A percentile compares a stretch with the other conserved stretches of the same genome.
Evolutionary conservation across 2,113 vertebrate genomes (phyloP).

Genomic region (Rhadina sibilatrix): DNA sequence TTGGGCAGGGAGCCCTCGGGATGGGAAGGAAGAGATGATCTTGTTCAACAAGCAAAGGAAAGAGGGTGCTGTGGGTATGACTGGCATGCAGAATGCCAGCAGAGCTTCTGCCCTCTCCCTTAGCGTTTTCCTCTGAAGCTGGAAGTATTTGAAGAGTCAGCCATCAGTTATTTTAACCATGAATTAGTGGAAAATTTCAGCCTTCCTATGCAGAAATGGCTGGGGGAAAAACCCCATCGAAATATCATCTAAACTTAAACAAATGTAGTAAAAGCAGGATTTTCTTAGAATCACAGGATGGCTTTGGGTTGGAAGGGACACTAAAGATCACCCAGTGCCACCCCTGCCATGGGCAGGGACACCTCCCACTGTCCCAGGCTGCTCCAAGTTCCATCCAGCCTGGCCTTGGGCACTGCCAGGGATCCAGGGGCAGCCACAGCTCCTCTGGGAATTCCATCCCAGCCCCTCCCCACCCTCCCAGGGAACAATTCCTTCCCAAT

Average conservation of each 20-base stretch:
- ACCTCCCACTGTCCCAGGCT: rapidly evolving
- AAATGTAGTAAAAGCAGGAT: neutral
- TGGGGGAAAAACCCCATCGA: neutral
- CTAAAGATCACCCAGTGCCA: rapidly evolving
- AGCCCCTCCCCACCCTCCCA: rapidly evolving
- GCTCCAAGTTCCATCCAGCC: neutral
- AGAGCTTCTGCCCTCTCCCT: neutral
- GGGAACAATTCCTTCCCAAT: neutral
- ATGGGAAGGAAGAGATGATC: neutral
- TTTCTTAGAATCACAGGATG: neutral
- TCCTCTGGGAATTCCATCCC: neutral
- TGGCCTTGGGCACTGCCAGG: neutral
- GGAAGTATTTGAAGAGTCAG: neutral
- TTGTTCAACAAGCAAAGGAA: neutral
- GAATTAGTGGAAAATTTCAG: neutral
- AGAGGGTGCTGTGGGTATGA: neutral
- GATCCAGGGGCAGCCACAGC: neutral
- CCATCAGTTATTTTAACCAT: neutral
- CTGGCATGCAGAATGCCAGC: neutral
- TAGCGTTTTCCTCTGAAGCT: neutral
- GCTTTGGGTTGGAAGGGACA: neutral
- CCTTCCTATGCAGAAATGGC: neutral
- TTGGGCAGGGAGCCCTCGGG: neutral
- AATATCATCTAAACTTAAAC: neutral
- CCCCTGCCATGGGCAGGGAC: neutral